Conservation (phyloP, 2,888 invertebrate species). For the Pandemis corylana region DNA sequence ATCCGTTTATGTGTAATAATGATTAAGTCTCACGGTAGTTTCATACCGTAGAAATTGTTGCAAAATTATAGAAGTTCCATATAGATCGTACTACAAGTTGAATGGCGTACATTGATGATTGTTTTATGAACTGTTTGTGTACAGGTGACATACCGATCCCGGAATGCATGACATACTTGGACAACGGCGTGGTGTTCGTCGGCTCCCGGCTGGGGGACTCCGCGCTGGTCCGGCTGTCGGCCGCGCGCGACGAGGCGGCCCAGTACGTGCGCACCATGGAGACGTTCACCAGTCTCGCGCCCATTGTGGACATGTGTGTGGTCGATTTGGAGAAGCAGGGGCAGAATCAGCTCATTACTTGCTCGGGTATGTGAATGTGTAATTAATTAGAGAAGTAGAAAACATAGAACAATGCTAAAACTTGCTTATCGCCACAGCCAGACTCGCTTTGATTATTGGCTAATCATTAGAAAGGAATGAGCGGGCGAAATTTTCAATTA, state of each 20-base stretch:
- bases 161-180: constrained; percentile 98
- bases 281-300: constrained; percentile 98
- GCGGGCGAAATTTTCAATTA: too few species aligned
- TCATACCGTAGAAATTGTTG: too few species aligned
- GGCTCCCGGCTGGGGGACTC: constrained; percentile 99
- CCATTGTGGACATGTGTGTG: constrained; percentile 99
- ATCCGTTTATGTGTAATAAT: too few species aligned
- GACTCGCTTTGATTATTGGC: too few species aligned
- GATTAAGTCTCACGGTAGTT: too few species aligned
- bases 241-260: constrained; percentile 92
- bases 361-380: constrained; percentile 89
- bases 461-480: too few species aligned
- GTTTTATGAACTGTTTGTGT: constrained; percentile 49
- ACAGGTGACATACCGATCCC: constrained; percentile 95
- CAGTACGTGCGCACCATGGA: constrained; percentile 98
- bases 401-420: too few species aligned
- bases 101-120: too few species aligned
- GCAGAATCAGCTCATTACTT: constrained; percentile 98
- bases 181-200: constrained; percentile 98
- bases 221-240: constrained; percentile 95
- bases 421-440: too few species aligned
- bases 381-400: too few species aligned
- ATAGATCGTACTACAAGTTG: too few species aligned
- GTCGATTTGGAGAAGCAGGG: constrained; percentile 98
- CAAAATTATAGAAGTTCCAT: too few species aligned